These are phyloP conservation scores for Muscicapa striata DNA, from an alignment of 2,797 vertebrate species.

Conservation along the genomic window DNA sequence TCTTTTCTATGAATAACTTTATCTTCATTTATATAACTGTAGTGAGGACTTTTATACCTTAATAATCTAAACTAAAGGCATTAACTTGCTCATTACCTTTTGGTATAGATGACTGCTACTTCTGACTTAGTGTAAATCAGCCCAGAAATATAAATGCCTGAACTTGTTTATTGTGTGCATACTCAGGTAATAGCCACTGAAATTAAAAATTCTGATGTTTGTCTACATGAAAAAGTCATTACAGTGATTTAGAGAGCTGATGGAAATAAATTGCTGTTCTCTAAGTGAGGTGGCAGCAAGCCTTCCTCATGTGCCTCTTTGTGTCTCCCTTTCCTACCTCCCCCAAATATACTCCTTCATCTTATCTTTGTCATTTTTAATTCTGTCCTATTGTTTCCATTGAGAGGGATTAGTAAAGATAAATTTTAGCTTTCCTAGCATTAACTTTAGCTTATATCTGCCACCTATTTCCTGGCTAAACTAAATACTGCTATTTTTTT, in stretches of 20 bases:
- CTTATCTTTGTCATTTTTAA: background rate
- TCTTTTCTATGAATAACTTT: background rate
- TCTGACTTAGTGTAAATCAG: background rate
- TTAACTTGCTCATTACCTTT: background rate
- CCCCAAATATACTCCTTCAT: background rate
- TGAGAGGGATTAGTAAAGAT: constrained; percentile 33
- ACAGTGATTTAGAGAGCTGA: background rate
- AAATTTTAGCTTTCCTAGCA: background rate
- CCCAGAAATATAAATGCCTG: background rate
- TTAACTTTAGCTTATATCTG: constrained; percentile 32
- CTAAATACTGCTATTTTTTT: background rate
- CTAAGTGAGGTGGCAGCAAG: background rate
- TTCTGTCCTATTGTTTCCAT: constrained; percentile 14
- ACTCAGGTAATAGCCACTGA: background rate
- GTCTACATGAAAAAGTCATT: background rate
- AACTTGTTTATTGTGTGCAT: background rate
- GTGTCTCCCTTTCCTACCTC: background rate
- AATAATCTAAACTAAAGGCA: background rate
- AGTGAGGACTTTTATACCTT: background rate
- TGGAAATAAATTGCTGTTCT: background rate
- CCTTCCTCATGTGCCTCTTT: background rate
- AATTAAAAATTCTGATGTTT: background rate
- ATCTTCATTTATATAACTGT: background rate
- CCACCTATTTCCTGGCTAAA: background rate
- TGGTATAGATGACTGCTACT: fast-evolving